These are phyloP conservation scores for Zootermopsis nevadensis DNA, from an alignment of 2,888 invertebrate species.

Conservation along the genomic window DNA sequence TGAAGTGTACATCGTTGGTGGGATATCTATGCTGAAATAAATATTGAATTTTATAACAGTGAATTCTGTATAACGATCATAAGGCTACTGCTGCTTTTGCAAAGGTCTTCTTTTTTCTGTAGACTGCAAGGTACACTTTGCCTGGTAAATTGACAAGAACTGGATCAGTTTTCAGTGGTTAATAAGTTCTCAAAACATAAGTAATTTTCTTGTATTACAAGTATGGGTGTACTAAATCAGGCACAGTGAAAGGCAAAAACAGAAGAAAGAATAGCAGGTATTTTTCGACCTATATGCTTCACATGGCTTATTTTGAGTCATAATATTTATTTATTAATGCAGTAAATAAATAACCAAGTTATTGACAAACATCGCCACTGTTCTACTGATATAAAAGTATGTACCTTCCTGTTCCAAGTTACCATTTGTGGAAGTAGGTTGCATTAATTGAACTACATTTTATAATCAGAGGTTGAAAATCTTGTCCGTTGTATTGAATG, in stretches of 20 bases:
- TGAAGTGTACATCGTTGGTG: background rate
- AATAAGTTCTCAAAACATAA: no score
- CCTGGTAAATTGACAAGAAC: background rate
- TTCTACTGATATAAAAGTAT: no score
- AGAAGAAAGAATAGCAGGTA: background rate
- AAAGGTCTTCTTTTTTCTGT: background rate
- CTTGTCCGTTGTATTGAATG: no score
- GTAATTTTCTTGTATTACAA: no score
- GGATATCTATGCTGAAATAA: background rate
- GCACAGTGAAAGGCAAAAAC: no score
- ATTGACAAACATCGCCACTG: no score
- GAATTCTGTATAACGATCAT: background rate
- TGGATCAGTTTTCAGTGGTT: no score
- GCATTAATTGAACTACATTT: no score
- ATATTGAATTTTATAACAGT: background rate
- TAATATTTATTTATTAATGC: constrained; percentile 7
- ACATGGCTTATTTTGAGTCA: background rate
- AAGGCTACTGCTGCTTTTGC: background rate
- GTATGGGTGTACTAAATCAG: no score
- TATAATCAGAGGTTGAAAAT: no score
- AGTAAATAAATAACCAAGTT: constrained; percentile 3
- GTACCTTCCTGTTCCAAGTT: no score
- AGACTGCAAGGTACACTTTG: background rate
- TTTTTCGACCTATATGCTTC: background rate
- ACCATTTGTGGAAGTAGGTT: no score